Conservation (phyloP, 2,797 vertebrate species). For the Microhierax caerulescens region DNA sequence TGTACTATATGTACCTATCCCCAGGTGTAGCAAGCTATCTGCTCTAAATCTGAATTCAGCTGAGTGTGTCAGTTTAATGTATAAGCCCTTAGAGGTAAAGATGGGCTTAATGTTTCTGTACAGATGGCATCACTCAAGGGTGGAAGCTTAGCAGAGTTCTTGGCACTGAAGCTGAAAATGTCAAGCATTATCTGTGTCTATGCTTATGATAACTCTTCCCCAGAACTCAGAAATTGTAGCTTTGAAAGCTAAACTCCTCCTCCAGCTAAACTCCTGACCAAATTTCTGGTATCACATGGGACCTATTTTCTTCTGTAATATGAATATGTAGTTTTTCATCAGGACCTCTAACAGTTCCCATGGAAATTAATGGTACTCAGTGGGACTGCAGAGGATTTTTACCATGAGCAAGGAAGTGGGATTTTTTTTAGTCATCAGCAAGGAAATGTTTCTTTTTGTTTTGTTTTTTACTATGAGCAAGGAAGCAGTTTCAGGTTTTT, state of each 20-base stretch:
- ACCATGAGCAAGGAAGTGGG: background rate
- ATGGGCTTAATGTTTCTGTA: background rate
- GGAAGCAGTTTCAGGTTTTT: no score
- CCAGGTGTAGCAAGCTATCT: background rate
- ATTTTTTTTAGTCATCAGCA: background rate
- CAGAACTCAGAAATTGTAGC: background rate
- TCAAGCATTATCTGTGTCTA: background rate
- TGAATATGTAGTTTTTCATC: background rate
- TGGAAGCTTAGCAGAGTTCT: background rate
- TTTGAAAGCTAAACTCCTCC: background rate
- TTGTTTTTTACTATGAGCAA: background rate
- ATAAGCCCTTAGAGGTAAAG: background rate
- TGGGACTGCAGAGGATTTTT: background rate
- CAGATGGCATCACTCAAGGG: background rate
- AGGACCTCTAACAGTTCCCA: background rate
- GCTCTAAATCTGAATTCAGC: background rate
- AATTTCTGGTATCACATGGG: background rate
- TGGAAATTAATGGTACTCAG: background rate
- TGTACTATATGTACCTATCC: background rate
- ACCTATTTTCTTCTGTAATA: background rate
- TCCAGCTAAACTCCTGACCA: background rate
- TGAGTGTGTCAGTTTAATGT: background rate
- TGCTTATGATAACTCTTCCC: background rate
- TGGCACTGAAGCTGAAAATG: background rate
- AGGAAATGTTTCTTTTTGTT: background rate